These are phyloP conservation scores for Phrynocephalus versicolor DNA, from an alignment of 2,113 vertebrate species.

Conservation along the genomic window DNA sequence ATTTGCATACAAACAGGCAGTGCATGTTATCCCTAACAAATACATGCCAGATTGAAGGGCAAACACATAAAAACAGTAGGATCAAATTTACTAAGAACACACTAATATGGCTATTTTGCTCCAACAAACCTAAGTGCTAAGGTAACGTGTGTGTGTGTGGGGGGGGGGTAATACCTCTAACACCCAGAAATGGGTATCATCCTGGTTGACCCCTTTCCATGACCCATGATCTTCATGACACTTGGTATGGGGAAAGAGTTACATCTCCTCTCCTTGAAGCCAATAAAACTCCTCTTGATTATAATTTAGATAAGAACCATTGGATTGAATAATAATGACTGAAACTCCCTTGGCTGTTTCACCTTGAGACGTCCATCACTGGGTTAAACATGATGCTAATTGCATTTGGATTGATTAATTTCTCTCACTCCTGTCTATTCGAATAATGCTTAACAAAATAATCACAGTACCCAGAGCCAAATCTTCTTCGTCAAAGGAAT, in stretches of 20 bases:
- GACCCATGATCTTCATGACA: conserved; percentile 63
- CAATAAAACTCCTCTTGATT: conserved; percentile 88
- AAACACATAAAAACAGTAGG: conserved; percentile 14
- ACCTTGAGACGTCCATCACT: conserved; percentile 96
- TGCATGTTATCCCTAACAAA: conserved; percentile 1
- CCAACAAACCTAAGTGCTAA: conserved; percentile 28
- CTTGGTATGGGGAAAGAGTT: conserved; percentile 77
- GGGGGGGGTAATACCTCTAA: conserved; percentile 30
- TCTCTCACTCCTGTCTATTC: conserved; percentile 94
- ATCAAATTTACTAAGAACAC: background rate
- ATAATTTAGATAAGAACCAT: conserved; percentile 92
- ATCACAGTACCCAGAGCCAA: conserved; percentile 82
- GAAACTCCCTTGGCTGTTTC: conserved; percentile 85
- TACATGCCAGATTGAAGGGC: background rate
- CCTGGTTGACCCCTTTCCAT: conserved; percentile 20
- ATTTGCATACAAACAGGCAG: background rate
- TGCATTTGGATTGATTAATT: conserved; percentile 97
- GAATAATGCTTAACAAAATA: conserved; percentile 96
- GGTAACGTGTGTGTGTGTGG: conserved; percentile 34
- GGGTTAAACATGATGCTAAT: conserved; percentile 99
- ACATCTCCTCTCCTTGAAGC: conserved; percentile 71
- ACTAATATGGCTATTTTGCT: conserved; percentile 35
- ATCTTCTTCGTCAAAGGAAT: conserved; percentile 84
- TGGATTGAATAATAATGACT: conserved; percentile 90
- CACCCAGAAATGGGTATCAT: conserved; percentile 22